A percentile compares a stretch with the other conserved stretches of the same genome.
Evolutionary conservation across 2,888 invertebrate genomes (phyloP).

Genomic region (Tinea trinotella): DNA sequence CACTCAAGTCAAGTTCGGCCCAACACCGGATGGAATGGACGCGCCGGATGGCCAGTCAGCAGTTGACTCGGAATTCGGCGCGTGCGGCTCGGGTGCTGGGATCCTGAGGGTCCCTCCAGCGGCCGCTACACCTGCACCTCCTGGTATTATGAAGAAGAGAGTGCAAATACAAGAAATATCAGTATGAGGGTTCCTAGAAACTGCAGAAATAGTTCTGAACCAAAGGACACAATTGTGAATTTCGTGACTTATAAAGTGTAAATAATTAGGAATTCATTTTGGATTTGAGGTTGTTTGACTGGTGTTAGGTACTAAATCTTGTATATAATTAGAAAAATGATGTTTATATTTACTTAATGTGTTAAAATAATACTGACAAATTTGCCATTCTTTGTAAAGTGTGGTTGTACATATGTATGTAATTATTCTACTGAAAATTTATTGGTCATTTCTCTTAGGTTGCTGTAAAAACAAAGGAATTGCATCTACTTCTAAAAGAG

Average conservation of each 20-base stretch:
- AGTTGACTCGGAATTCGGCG: conserved; percentile 40
- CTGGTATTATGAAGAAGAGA: conserved; percentile 87
- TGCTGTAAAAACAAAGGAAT: conserved; percentile 35
- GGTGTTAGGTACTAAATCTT: background rate
- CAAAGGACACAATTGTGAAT: conserved; percentile 58
- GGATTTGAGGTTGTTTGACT: conserved; percentile 10
- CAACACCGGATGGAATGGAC: conserved; percentile 27
- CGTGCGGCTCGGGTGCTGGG: conserved; percentile 49
- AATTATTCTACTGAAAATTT: conserved; percentile 14
- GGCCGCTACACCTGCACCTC: conserved; percentile 73
- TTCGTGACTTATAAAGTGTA: conserved; percentile 7
- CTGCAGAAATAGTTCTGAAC: conserved; percentile 56
- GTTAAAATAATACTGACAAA: background rate
- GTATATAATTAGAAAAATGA: background rate
- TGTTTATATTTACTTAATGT: background rate
- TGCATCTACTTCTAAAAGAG: conserved; percentile 43
- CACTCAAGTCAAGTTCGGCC: conserved; percentile 66
- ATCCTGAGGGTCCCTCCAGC: conserved; percentile 62
- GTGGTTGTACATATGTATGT: conserved; percentile 35
- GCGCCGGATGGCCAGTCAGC: conserved; percentile 46
- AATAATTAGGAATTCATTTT: conserved; percentile 14
- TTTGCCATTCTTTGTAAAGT: conserved; percentile 26
- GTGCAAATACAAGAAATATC: conserved; percentile 95
- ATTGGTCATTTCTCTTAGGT: conserved; percentile 34
- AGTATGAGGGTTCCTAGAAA: conserved; percentile 76